Evolutionary conservation across 2,113 vertebrate species (phyloP).

Genomic region (Daubentonia madagascariensis): DNA sequence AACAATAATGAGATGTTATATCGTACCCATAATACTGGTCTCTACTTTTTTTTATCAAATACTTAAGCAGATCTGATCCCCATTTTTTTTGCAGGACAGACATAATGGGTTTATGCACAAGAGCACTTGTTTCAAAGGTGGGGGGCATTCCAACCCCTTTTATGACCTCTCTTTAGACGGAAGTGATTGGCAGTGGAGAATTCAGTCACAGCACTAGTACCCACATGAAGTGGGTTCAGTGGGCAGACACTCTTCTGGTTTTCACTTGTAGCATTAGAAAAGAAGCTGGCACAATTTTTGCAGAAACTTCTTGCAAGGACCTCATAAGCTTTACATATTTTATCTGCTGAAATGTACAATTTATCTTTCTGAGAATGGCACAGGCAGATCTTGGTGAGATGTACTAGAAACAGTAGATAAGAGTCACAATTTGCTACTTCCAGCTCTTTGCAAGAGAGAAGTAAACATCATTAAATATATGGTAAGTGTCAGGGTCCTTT

Average conservation of each 20-base stretch:
- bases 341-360: not conserved
- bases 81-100: not conserved
- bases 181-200: not conserved
- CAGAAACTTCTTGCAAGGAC: not conserved
- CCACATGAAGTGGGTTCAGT: not conserved
- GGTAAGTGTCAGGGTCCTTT: not conserved
- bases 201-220: not conserved
- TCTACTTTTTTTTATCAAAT: not conserved
- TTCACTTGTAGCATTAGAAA: not conserved
- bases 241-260: not conserved
- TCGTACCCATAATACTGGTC: not conserved
- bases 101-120: not conserved
- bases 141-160: not conserved
- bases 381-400: not conserved
- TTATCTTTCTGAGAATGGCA: not conserved
- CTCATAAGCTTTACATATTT: not conserved
- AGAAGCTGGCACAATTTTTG: not conserved
- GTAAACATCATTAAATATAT: not conserved
- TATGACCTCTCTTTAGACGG: not conserved
- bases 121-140: not conserved
- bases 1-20: not conserved
- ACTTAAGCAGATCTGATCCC: not conserved
- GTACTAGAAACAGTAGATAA: not conserved
- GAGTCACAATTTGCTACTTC: not conserved
- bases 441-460: not conserved